Percentiles rank a stretch among this genome's conserved stretches.
These are phyloP conservation scores for Carcharodon carcharias DNA, from an alignment of 2,797 vertebrate genomes.

Conservation along the genomic window DNA sequence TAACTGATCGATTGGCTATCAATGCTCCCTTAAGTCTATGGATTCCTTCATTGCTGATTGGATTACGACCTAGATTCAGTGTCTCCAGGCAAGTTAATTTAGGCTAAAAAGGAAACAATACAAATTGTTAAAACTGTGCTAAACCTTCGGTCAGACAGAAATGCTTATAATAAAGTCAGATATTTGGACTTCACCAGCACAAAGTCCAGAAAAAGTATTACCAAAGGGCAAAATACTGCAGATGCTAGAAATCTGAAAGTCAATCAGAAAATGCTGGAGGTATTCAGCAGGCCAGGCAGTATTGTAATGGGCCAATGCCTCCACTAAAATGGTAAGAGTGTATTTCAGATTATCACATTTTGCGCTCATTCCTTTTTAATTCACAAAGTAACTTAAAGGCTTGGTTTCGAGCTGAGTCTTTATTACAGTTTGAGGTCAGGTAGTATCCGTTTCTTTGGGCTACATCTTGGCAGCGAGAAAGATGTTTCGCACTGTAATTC, in stretches of 20 bases:
- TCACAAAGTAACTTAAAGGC: background rate
- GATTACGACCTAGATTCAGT: conserved; percentile 59
- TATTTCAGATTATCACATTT: background rate
- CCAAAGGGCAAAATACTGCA: too few relatives aligned
- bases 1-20: conserved; percentile 57
- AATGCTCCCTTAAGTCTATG: conserved; percentile 57
- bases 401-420: background rate
- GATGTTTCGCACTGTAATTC: background rate
- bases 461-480: background rate
- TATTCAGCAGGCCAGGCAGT: too few relatives aligned
- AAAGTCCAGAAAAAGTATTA: background rate
- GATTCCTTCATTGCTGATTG: conserved; percentile 56
- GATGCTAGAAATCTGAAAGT: too few relatives aligned
- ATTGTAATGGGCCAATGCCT: too few relatives aligned
- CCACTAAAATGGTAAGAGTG: background rate
- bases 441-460: background rate
- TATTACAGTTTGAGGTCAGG: too few relatives aligned
- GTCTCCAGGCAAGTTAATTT: conserved; percentile 54
- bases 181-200: background rate
- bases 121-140: background rate
- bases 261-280: too few relatives aligned
- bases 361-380: background rate
- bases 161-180: background rate
- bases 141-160: background rate
- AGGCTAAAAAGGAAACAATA: conserved; percentile 50